Base-by-base conservation (phyloP, 2,888 invertebrate genomes). In the Cataglyphis rosenhaueri region DNA sequence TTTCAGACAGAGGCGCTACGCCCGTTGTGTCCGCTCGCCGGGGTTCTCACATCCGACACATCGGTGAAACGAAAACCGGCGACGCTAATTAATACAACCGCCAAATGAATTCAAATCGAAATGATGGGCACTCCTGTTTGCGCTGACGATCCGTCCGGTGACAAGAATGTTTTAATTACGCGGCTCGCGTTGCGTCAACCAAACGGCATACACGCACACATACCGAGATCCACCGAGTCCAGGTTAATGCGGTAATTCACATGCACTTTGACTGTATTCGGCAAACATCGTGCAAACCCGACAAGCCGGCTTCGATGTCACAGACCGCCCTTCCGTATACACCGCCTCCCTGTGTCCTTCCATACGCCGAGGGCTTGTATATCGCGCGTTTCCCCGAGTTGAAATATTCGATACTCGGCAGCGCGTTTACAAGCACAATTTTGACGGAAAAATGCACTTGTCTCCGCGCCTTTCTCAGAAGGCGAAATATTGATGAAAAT, bases 181-280 rank as follows among this genome's bases (percentile, higher is more conserved):
- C 88, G 48, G 8, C 48, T 52, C 48, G 85, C 83, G 85, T 74
- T 73, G 78, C 78, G 32, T 78, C 71, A 52, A 48, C n/a, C 48
- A 52, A 52, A 82, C 84, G 84, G 61, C 85, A n/a, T 8, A 48
- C 1, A 15, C n/a, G 4, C 18, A 18, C 5, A 18, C 6, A 48
- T 18, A 52, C 15, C 48, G 48, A 52, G 48, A 52, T 52, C n/a
- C 48, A 52, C n/a, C 83, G 87, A 86, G 87, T 87, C 84, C 90
- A 89, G 91, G 91, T 91, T 94, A 92, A 93, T 93, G 93, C 90
- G 90, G 91, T 92, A 92, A 94, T 94, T 94, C 92, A 87, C 91
- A 94, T 94, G 93, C 93, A 94, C 93, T 94, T 94, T 94, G 94
- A 93, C 93, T 91, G 91, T 91, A 92, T 92, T 92, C 88, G 86